These are phyloP conservation scores for Volucella inflata DNA, from an alignment of 2,888 invertebrate species.

Conservation along the genomic window DNA sequence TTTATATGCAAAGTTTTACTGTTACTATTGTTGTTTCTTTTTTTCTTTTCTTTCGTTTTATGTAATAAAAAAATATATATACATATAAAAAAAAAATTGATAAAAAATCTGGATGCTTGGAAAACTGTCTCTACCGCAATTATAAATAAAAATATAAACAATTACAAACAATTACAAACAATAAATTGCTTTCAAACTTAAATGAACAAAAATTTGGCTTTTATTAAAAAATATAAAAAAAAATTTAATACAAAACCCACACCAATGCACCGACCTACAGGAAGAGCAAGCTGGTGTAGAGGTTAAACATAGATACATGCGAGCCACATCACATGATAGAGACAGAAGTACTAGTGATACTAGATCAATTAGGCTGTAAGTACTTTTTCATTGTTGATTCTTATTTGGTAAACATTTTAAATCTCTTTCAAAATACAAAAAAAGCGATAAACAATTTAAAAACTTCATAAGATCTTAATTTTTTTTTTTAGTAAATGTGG, in stretches of 20 bases:
- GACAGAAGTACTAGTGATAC: constrained; percentile 80
- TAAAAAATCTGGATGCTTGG: constrained; percentile 71
- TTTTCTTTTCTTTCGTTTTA: constrained; percentile 75
- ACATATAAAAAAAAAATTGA: constrained; percentile 27
- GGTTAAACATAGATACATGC: constrained; percentile 80
- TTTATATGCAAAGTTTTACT: constrained; percentile 58
- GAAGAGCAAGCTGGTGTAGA: constrained; percentile 87
- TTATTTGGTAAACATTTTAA: constrained; percentile 27
- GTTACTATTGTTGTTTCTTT: constrained; percentile 75
- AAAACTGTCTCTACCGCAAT: constrained; percentile 74
- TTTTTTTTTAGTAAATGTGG: constrained; percentile 37
- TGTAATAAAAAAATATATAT: constrained; percentile 63
- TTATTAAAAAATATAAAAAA: constrained; percentile 39
- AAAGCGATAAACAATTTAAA: constrained; percentile 5
- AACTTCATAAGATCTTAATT: background rate
- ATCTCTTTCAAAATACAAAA: constrained; percentile 8
- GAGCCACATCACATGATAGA: constrained; percentile 79
- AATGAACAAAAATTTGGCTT: constrained; percentile 31
- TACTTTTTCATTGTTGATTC: constrained; percentile 71
- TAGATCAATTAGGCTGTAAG: constrained; percentile 80
- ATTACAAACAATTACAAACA: constrained; percentile 28
- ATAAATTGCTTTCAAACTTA: constrained; percentile 23
- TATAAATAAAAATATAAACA: constrained; percentile 44
- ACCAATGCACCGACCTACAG: constrained; percentile 80
- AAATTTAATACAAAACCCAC: constrained; percentile 56